Conservation (phyloP, 2,113 vertebrate species). For the Procavia capensis region DNA sequence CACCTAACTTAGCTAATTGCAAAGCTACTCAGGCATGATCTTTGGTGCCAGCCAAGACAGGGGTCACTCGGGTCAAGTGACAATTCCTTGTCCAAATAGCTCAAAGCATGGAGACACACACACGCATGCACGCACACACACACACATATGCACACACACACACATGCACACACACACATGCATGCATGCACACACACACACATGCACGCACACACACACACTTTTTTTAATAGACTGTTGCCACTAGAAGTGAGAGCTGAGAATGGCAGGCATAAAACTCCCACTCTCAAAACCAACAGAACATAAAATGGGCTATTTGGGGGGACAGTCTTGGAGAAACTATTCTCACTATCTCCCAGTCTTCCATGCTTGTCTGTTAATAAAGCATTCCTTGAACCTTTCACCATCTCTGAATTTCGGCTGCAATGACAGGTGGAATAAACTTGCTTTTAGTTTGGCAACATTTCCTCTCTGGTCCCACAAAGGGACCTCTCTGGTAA, state of each 20-base stretch:
- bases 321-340: too few species aligned
- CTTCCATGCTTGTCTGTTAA: too few species aligned
- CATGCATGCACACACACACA: neutral
- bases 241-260: neutral
- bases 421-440: too few species aligned
- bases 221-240: neutral
- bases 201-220: neutral
- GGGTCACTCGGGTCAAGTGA: neutral
- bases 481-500: too few species aligned
- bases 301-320: neutral
- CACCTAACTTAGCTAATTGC: neutral
- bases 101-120: neutral
- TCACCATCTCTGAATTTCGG: too few species aligned
- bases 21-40: neutral
- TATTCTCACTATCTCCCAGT: too few species aligned
- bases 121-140: neutral
- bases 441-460: too few species aligned
- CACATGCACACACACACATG: neutral
- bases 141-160: neutral
- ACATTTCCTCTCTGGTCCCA: too few species aligned
- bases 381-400: too few species aligned
- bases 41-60: neutral
- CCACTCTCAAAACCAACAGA: neutral
- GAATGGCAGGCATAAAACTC: neutral
- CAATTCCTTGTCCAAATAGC: neutral